phyloP scores from a whole-genome alignment of 2,888 invertebrate species.

The Trichogramma evanescens region DNA sequence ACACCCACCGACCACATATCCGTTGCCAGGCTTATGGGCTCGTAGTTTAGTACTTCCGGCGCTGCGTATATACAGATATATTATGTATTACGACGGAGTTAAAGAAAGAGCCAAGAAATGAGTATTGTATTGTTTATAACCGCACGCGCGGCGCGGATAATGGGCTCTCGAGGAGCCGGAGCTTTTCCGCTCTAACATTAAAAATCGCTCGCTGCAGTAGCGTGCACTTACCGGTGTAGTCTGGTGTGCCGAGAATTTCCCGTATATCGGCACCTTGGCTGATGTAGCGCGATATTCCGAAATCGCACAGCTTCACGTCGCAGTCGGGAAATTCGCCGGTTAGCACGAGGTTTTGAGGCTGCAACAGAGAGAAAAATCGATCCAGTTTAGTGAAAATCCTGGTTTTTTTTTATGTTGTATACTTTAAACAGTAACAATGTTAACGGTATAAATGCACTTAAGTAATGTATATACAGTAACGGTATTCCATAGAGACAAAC shows the following conservation, averaged over 20 bases:
- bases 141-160: background rate
- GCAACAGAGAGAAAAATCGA: constrained; percentile 34
- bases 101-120: background rate
- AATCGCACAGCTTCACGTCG: constrained; percentile 86
- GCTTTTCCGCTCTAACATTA: background rate
- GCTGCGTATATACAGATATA: constrained; percentile 52
- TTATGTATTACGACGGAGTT: background rate
- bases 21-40: constrained; percentile 85
- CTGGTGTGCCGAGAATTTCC: constrained; percentile 91
- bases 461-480: background rate
- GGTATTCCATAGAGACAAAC: background rate
- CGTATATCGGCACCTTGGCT: constrained; percentile 85
- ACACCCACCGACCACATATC: constrained; percentile 98
- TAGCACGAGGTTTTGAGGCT: constrained; percentile 92
- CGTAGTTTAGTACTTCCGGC: constrained; percentile 91
- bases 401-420: background rate
- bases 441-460: background rate
- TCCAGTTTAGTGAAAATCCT: constrained; percentile 9
- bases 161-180: background rate
- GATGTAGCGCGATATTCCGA: constrained; percentile 87
- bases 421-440: background rate
- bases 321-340: constrained; percentile 68
- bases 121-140: background rate
- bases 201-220: background rate
- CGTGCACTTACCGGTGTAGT: constrained; percentile 76